Evolutionary conservation across 2,113 vertebrate genomes (phyloP), one percentile per base, ranked within the genome.

Genomic region (Gasterosteus aculeatus): DNA sequence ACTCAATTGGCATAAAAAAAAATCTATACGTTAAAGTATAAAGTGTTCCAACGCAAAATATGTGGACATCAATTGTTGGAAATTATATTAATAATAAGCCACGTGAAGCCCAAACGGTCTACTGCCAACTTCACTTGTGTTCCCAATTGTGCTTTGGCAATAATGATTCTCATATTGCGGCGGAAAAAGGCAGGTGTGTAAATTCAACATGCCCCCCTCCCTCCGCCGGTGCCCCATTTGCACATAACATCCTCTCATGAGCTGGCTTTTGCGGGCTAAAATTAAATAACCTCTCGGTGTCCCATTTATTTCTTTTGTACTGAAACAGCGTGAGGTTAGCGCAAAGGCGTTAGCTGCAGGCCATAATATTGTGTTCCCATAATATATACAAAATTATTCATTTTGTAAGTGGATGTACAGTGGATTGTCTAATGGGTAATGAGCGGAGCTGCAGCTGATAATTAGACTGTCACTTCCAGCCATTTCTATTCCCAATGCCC

Each of bases 381-480:
- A 94, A 95, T 95, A 93, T 91, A 94, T 93, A 94, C 94, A 94
- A 93, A 94, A 95, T 95, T 94, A 95, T 94, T 95, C 93, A 94
- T 94, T 95, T 94, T 94, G 94, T 85, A 90, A 91, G 91, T 92
- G 86, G 92, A 94, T 91, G 92, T 94, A 93, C 93, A 93, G 91
- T 92, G 93, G 87, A 93, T 92, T 93, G 93, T 95, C 93, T 95
- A 94, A 95, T 93, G 92, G 92, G 89, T 94, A 95, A 95, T 95
- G 94, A 95, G 93, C 91, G 87, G 91, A 89, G 84, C 88, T 88
- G 91, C 86, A 88, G 82, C 91, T 91, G 88, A 93, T 95, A 94
- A 95, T 95, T 94, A 95, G 93, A 89, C 93, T 94, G 94, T 94
- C 94, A 95, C 93, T 94, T 94, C 85, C 85, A 92, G 92, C 92